These are phyloP conservation scores for Dendronephthya gigantea DNA, from an alignment of 64 coral and sea anemone genomes.

Conservation along the genomic window DNA sequence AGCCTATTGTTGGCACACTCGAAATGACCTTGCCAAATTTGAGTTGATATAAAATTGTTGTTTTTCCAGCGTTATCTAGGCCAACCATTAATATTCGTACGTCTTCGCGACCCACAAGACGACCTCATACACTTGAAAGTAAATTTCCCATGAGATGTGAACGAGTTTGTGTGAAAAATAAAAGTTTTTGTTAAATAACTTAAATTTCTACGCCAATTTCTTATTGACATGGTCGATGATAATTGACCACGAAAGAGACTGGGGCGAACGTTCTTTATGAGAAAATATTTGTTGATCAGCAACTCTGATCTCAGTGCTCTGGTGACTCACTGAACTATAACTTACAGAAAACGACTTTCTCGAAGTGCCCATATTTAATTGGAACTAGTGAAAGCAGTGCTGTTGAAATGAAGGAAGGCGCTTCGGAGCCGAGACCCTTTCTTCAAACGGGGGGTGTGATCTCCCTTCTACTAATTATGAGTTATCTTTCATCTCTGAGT, in stretches of 20 bases:
- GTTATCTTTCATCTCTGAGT: too few relatives aligned
- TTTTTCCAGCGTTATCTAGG: constrained; percentile 90
- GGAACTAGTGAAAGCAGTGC: too few relatives aligned
- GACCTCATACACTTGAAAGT: constrained; percentile 63
- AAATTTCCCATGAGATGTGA: constrained; percentile 60
- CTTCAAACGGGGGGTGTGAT: too few relatives aligned
- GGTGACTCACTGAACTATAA: too few relatives aligned
- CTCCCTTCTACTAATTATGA: too few relatives aligned
- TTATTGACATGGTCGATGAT: neutral
- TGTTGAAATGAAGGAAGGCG: too few relatives aligned
- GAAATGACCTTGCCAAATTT: constrained; percentile 84
- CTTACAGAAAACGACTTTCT: too few relatives aligned
- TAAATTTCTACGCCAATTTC: neutral
- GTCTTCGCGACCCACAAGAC: constrained; percentile 85
- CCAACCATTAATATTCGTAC: constrained; percentile 92
- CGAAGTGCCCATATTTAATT: too few relatives aligned
- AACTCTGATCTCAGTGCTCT: too few relatives aligned
- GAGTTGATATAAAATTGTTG: constrained; percentile 87
- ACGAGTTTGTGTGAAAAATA: neutral
- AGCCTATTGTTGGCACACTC: constrained; percentile 85
- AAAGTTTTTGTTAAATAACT: too few relatives aligned
- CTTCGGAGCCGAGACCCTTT: too few relatives aligned
- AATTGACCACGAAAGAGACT: neutral
- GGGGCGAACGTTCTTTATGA: neutral
- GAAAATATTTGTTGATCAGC: neutral